Conservation (phyloP, 2,797 vertebrate genomes). For the Rhabdomys pumilio region DNA sequence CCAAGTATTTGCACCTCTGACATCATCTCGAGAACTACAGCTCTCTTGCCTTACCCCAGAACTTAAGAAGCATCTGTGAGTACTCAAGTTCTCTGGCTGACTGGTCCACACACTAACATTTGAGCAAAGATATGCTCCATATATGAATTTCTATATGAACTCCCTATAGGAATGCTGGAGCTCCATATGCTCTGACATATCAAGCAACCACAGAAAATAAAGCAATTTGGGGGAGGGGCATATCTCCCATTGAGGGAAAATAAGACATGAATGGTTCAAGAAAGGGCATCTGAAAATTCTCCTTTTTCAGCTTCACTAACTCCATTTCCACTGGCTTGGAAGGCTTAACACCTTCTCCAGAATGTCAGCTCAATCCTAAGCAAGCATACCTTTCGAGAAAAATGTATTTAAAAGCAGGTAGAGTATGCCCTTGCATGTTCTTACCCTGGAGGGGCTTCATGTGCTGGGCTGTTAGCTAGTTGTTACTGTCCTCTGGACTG, state of each 20-base stretch:
- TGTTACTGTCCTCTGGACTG: background rate
- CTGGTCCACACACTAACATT: background rate
- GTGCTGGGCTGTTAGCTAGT: background rate
- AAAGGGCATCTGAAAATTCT: background rate
- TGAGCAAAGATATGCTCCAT: background rate
- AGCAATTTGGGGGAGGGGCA: background rate
- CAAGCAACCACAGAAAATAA: background rate
- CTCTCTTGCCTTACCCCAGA: background rate
- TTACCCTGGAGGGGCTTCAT: background rate
- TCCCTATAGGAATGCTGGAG: background rate
- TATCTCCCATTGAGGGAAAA: background rate
- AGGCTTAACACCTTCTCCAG: background rate
- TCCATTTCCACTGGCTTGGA: background rate
- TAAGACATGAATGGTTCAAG: background rate
- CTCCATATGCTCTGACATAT: background rate
- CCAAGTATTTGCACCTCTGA: background rate
- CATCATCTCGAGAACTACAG: background rate
- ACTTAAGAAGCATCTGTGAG: background rate
- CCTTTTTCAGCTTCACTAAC: background rate
- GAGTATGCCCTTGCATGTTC: too few relatives aligned
- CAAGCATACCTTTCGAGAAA: background rate
- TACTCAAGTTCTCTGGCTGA: background rate
- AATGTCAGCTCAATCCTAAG: background rate
- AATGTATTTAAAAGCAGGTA: constrained; percentile 1
- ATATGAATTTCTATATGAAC: background rate